phyloP scores from a whole-genome alignment of 2,113 vertebrate species.

The Thymallus thymallus region DNA sequence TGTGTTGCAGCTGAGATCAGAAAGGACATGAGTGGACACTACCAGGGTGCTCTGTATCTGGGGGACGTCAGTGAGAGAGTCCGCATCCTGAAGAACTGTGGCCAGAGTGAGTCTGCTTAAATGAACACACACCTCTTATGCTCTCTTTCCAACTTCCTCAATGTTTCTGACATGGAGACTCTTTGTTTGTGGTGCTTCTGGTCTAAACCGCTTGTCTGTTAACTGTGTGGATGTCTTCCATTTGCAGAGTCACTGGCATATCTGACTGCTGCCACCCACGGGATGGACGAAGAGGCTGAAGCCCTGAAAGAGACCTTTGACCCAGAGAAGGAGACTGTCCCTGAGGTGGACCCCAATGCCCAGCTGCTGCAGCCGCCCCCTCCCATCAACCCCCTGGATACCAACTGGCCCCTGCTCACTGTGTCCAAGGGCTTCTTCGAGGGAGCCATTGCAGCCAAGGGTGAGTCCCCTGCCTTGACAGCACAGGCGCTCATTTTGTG shows the following conservation, averaged over 20 bases:
- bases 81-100: conserved; percentile 93
- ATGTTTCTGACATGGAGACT: not conserved
- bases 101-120: conserved; percentile 83
- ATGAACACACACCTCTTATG: not conserved
- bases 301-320: conserved; percentile 91
- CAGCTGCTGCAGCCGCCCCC: conserved; percentile 91
- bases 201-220: conserved; percentile 1
- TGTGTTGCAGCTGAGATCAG: conserved; percentile 87
- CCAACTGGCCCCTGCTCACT: conserved; percentile 95
- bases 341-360: conserved; percentile 88
- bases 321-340: conserved; percentile 92
- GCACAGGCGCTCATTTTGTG: not conserved
- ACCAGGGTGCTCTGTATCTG: conserved; percentile 94
- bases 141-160: not conserved
- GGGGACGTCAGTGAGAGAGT: conserved; percentile 94
- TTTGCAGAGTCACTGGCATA: conserved; percentile 92
- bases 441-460: conserved; percentile 88
- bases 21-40: conserved; percentile 98
- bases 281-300: conserved; percentile 92
- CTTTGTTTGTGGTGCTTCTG: not conserved
- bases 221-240: conserved; percentile 7
- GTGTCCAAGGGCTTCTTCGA: conserved; percentile 98
- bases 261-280: conserved; percentile 94
- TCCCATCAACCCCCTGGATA: conserved; percentile 95
- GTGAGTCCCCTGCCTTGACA: conserved; percentile 62